phyloP scores from a whole-genome alignment of 2,113 vertebrate species.

The Petromus typicus region DNA sequence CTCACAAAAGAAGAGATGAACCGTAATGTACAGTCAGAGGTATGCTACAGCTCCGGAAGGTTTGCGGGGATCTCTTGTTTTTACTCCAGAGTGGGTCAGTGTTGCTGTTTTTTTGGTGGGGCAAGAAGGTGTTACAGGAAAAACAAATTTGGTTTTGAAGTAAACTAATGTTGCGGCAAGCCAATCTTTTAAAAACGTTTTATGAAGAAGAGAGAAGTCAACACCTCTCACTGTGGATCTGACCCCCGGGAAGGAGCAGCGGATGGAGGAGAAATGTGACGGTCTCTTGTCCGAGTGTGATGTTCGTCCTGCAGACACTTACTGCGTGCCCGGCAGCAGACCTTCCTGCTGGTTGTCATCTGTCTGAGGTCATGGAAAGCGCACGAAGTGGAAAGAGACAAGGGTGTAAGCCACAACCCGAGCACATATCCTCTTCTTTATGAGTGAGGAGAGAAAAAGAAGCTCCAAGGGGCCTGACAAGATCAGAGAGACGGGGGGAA shows the following conservation, averaged over 20 bases:
- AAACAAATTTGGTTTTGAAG: not conserved
- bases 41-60: not conserved
- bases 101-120: not conserved
- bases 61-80: not conserved
- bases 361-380: not conserved
- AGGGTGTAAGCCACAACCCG: not conserved
- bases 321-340: not conserved
- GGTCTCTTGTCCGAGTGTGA: not conserved
- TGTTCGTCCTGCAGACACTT: not conserved
- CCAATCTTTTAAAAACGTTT: not conserved
- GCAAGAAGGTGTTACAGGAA: not conserved
- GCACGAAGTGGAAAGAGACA: not conserved
- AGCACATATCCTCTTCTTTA: not conserved
- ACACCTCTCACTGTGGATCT: not conserved
- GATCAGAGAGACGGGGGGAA: not conserved
- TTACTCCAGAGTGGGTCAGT: not conserved
- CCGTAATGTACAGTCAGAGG: not conserved
- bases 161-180: not conserved
- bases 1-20: not conserved
- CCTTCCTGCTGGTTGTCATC: not conserved
- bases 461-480: not conserved
- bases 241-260: not conserved
- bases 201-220: not conserved
- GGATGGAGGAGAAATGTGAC: not conserved
- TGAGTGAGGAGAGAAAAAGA: not conserved